Base-by-base conservation (phyloP, 2,888 invertebrate species). In the Nymphalis polychloros region DNA sequence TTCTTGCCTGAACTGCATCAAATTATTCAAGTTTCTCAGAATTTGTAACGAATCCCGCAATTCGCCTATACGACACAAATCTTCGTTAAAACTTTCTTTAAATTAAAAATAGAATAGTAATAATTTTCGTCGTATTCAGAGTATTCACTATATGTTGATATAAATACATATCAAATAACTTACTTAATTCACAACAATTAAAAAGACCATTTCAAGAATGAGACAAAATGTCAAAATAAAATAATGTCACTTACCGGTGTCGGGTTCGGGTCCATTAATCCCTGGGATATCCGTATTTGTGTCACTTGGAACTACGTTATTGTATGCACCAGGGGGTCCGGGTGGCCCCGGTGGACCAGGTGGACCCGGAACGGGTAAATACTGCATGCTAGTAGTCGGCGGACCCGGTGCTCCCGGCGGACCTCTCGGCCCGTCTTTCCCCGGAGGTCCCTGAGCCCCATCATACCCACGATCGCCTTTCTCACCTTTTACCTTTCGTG, bases 291-390 rank as follows among this genome's bases (percentile, higher is more conserved):
- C 92, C 60, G 91, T 90, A 80, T 90, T 81, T 74, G 87, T 85
- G 81, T 91, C 90, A 20, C 80, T 76, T 52, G 87, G 82, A 73
- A 84, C 77, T 78, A 88, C 86, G 73, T 86, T 86, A 17, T 81
- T 77, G 64, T 78, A 82, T 57, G 79, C 77, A 4, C 76, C 81
- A 10, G 85, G 80, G 0, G 83, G 75, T 2, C 84, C 85, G 0
- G 95, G 95, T 0, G 95, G 93, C 1, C 96, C 96, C 0, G 96
- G 96, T 0, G 95, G 94, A 7, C 95, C 96, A 1, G 95, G 95
- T 0, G 95, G 94, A 0, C 97, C 97, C 0, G 96, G 95, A 53
- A 96, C 95, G 10, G 96, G 95, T 73, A 96, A 92, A 84, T 95
- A 96, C 77, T 95, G 93, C 65, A 93, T 90, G 67, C 87, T 90